Conservation (phyloP, 2,113 vertebrate species). For the Pelecanus crispus region DNA sequence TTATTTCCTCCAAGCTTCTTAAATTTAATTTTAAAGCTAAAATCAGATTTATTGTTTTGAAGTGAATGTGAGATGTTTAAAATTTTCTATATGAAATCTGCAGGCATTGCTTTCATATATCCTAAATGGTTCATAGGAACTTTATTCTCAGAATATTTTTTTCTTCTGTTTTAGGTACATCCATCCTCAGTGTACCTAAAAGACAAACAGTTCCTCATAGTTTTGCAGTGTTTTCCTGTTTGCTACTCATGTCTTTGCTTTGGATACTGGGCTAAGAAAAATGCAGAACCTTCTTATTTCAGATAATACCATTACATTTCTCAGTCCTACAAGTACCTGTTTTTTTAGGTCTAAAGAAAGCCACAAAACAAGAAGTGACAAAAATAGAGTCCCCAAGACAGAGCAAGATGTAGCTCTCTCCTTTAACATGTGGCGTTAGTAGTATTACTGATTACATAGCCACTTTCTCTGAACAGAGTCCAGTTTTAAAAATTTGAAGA, state of each 20-base stretch:
- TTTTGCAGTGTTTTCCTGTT: neutral
- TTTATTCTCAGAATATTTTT: neutral
- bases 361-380: neutral
- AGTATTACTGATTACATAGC: neutral
- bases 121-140: neutral
- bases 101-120: neutral
- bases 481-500: neutral
- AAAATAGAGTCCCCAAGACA: neutral
- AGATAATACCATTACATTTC: neutral
- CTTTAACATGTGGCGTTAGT: neutral
- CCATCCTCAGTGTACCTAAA: neutral
- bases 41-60: neutral
- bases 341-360: neutral
- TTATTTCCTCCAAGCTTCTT: neutral
- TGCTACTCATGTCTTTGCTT: neutral
- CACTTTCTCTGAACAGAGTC: neutral
- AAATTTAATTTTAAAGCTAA: neutral
- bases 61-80: neutral
- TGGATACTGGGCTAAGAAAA: neutral
- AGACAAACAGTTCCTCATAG: neutral
- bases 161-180: neutral
- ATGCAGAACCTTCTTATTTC: neutral
- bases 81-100: neutral
- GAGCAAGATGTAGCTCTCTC: neutral
- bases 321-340: neutral